Evolutionary conservation across 2,888 invertebrate genomes (phyloP), one percentile per base, ranked within the genome.

Genomic region (Drosophila hamatofila): DNA sequence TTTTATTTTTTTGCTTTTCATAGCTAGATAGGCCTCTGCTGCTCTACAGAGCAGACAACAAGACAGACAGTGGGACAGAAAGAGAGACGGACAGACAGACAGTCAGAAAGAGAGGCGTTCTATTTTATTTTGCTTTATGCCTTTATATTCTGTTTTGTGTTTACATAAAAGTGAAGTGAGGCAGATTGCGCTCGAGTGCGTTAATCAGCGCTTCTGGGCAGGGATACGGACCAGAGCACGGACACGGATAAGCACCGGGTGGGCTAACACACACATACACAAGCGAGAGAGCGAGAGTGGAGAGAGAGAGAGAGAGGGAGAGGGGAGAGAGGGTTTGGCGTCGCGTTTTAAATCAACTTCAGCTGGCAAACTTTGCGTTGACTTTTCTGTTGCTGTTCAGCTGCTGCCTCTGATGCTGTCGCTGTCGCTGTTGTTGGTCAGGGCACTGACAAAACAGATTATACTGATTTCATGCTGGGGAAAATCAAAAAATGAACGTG

Each of bases 401-500:
- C 35, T 62, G 37, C 52, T 61, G 75, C 57, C 56, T 25, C 16
- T 46, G 25, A 9, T 30, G 46, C 72, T 51, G 51, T 48, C 44
- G 41, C 27, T 37, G n/a, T 14, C 59, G 42, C 54, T 59, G 75
- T 60, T 62, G 72, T 70, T 84, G 83, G 89, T 87, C 84, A 88
- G 68, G 66, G 51, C 41, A 68, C 72, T 72, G 68, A 67, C 67
- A 85, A 88, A 88, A 88, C 75, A 88, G 90, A 88, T 88, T 88
- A 88, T 83, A 83, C 74, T 83, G 88, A 88, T 88, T 90, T 89
- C 78, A 82, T 83, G 88, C 86, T 89, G 84, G 77, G 77, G 64
- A 83, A 90, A 89, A 88, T 88, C 88, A 90, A 90, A 90, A 87
- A 89, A 89, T 88, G 85, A 90, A 87, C 90, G 90, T 90, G 87